phyloP scores from a whole-genome alignment of 2,888 invertebrate species.

The Conus canariensis region DNA sequence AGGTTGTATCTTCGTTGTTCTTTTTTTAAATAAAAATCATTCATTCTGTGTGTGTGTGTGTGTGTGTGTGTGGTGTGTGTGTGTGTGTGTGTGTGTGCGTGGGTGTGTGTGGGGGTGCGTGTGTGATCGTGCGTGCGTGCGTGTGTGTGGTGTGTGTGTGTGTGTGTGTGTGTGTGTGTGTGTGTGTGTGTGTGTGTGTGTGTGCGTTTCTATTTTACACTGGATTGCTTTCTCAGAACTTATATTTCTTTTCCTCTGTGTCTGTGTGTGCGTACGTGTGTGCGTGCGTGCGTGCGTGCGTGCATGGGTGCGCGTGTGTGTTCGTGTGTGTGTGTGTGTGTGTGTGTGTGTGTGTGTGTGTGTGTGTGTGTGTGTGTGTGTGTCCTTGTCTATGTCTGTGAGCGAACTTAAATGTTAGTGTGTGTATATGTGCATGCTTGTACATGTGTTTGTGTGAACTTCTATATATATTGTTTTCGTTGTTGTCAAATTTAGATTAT shows the following conservation, averaged over 20 bases:
- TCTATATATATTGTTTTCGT: too few species aligned
- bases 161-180: conserved; percentile 22
- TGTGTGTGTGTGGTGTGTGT: too few species aligned
- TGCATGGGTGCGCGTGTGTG: not conserved
- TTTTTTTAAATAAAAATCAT: too few species aligned
- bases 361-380: conserved; percentile 27
- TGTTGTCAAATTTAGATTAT: too few species aligned
- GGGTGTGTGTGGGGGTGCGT: not conserved
- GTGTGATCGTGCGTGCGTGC: not conserved
- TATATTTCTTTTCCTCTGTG: not conserved
- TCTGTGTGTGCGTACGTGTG: not conserved
- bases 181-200: conserved; percentile 16
- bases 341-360: not conserved
- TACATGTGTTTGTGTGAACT: too few species aligned
- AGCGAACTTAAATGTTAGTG: not conserved
- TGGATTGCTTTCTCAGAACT: too few species aligned
- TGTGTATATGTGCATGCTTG: not conserved
- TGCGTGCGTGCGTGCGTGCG: not conserved
- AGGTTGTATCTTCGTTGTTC: too few species aligned
- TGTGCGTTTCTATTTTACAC: not conserved
- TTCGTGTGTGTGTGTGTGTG: not conserved
- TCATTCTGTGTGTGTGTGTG: too few species aligned
- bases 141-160: conserved; percentile 17
- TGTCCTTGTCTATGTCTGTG: conserved; percentile 15
- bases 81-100: not conserved